Percentiles rank a stretch among this genome's conserved stretches.
Conservation (phyloP, 2,113 vertebrate species). For the Crotalus viridis region DNA sequence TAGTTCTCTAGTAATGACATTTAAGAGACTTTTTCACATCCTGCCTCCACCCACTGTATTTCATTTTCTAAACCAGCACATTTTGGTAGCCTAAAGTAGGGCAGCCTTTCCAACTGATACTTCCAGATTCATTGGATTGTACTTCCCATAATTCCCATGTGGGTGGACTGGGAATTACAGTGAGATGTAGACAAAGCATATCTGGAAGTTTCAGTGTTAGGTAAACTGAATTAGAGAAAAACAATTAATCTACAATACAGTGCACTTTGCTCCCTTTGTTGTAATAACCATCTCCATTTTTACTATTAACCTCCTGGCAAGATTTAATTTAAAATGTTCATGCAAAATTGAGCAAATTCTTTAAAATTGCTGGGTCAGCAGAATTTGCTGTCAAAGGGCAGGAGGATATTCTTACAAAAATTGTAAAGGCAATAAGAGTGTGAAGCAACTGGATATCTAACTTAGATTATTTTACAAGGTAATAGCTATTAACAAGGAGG, state of each 20-base stretch:
- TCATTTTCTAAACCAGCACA: slow-evolving; percentile 30
- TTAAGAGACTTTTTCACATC: slow-evolving; percentile 28
- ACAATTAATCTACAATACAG: slow-evolving; percentile 5
- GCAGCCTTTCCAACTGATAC: not conserved
- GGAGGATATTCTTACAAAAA: not conserved
- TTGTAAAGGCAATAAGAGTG: fast-evolving
- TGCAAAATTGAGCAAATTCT: not conserved
- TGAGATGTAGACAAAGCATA: not conserved
- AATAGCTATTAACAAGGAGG: not conserved
- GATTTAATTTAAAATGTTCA: not conserved
- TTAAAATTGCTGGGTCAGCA: not conserved
- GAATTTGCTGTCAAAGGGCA: not conserved
- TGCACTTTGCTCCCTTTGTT: fast-evolving
- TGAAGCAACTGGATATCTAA: fast-evolving
- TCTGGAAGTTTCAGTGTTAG: not conserved
- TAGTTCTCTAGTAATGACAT: slow-evolving; percentile 35
- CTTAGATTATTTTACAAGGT: not conserved
- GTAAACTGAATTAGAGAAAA: not conserved
- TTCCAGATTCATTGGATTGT: not conserved
- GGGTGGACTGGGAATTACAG: not conserved
- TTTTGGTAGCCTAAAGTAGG: not conserved
- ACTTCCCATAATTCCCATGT: not conserved
- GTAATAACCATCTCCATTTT: not conserved
- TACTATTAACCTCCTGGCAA: not conserved
- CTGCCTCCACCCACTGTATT: not conserved